Evolutionary conservation across 2,113 vertebrate genomes (phyloP).

Genomic region (Acanthisitta chloris): DNA sequence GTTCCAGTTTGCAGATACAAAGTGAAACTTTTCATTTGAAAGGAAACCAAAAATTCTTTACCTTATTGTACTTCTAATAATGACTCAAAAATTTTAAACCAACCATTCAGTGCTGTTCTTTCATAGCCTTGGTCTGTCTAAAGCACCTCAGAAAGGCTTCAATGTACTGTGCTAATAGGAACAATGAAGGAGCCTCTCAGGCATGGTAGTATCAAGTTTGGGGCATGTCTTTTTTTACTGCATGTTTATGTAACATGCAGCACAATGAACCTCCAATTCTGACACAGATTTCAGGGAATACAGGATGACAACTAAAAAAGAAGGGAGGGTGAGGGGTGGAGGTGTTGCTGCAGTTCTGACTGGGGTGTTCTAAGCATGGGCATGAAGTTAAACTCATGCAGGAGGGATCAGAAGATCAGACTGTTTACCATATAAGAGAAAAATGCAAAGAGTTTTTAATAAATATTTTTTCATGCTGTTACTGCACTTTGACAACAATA

Average conservation of each 20-base stretch:
- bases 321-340: neutral
- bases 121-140: neutral
- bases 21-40: neutral
- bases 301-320: neutral
- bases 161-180: neutral
- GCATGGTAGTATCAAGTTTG: neutral
- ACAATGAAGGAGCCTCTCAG: neutral
- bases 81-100: neutral
- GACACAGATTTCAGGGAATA: neutral
- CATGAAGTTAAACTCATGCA: neutral
- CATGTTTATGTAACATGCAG: neutral
- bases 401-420: constrained; percentile 16
- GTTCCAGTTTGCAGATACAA: neutral
- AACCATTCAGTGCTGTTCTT: neutral
- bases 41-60: neutral
- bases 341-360: neutral
- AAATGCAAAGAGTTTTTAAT: constrained; percentile 61
- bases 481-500: constrained; percentile 3
- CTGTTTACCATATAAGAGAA: constrained; percentile 43
- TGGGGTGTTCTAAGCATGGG: neutral
- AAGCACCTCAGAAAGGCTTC: neutral
- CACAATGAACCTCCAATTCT: neutral
- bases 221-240: neutral
- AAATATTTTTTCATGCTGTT: constrained; percentile 64
- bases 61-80: neutral